A percentile compares a stretch with the other conserved stretches of the same genome.
Evolutionary conservation across 2,797 vertebrate species (phyloP).

Genomic region (Poeciliopsis gracilis): DNA sequence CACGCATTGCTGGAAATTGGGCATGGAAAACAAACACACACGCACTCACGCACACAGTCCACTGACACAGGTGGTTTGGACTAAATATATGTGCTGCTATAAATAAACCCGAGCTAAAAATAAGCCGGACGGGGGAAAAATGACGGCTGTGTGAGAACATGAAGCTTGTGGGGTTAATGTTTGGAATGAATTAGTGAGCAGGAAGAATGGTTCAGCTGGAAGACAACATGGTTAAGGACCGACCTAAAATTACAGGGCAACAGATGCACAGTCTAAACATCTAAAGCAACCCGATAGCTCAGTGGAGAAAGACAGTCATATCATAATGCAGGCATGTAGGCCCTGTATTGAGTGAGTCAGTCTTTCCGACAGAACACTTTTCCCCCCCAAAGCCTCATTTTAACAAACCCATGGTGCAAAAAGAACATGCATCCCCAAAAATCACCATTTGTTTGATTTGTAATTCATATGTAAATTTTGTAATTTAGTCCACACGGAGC

Average conservation of each 20-base stretch:
- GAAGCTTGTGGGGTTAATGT: constrained; percentile 56
- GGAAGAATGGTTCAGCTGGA: constrained; percentile 55
- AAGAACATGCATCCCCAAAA: constrained; percentile 40
- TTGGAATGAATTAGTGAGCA: constrained; percentile 67
- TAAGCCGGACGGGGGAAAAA: constrained; percentile 17
- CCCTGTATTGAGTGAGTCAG: constrained; percentile 68
- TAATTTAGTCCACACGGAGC: neutral
- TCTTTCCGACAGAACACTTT: constrained; percentile 73
- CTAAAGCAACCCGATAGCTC: constrained; percentile 67
- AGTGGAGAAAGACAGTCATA: constrained; percentile 75
- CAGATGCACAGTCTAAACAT: constrained; percentile 76
- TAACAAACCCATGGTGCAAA: constrained; percentile 58
- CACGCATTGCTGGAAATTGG: constrained; percentile 73
- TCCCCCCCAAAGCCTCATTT: constrained; percentile 61
- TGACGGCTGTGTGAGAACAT: constrained; percentile 28
- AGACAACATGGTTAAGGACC: constrained; percentile 49
- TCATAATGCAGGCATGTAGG: constrained; percentile 70
- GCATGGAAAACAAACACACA: constrained; percentile 77
- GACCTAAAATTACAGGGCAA: constrained; percentile 68
- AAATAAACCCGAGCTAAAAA: constrained; percentile 76
- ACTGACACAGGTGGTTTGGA: constrained; percentile 67
- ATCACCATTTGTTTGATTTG: neutral
- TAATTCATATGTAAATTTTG: no score
- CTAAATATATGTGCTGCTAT: constrained; percentile 79
- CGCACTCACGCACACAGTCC: constrained; percentile 44